phyloP scores from a whole-genome alignment of 1,140 invertebrate species.

The Archegozetes longisetosus region DNA sequence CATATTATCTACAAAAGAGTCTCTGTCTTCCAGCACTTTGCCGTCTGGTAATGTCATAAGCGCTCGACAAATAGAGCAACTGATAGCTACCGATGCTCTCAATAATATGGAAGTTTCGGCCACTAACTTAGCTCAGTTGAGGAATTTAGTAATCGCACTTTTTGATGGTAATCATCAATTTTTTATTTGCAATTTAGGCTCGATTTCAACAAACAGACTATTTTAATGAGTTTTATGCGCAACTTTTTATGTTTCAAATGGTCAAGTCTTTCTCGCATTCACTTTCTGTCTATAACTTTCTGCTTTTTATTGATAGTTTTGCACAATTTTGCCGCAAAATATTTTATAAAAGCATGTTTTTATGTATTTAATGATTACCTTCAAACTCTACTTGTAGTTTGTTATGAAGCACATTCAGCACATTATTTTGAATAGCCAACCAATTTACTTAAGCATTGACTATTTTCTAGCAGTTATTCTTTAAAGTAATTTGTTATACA shows the following conservation, averaged over 20 bases:
- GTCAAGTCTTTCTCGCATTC: not conserved
- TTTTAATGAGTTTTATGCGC: no score
- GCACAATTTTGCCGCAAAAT: not conserved
- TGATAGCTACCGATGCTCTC: conserved; percentile 28
- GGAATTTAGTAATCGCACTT: conserved; percentile 52
- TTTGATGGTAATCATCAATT: no score
- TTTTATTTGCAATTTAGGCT: no score
- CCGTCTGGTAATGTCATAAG: conserved; percentile 9
- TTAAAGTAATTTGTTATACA: no score
- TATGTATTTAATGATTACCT: no score
- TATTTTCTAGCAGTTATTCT: no score
- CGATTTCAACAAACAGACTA: no score
- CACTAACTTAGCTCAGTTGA: conserved; percentile 52
- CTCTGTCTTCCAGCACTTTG: conserved; percentile 25
- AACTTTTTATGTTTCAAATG: not conserved
- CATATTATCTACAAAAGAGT: conserved; percentile 11
- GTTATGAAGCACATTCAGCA: no score
- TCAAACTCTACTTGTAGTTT: no score
- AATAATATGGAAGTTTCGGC: conserved; percentile 46
- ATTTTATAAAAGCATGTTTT: no score
- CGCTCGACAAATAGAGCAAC: conserved; percentile 28
- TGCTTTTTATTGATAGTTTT: not conserved
- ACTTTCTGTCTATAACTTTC: not conserved
- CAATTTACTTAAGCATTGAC: no score
- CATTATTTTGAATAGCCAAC: no score